phyloP scores from a whole-genome alignment of 2,113 vertebrate species.

The Grammomys dolichurus region DNA sequence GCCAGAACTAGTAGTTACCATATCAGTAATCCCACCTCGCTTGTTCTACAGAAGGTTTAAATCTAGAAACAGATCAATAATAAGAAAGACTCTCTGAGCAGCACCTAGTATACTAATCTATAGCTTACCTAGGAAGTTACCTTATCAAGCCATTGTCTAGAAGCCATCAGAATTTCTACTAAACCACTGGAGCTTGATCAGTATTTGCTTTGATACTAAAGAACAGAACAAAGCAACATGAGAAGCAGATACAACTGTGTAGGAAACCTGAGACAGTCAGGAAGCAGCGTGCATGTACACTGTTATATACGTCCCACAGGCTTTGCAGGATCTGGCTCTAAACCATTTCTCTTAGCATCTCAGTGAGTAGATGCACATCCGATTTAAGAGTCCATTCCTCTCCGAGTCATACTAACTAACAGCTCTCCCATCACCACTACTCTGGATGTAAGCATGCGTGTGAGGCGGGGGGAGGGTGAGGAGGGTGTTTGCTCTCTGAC shows the following conservation, averaged over 20 bases:
- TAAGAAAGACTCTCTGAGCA: neutral
- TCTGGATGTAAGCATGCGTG: neutral
- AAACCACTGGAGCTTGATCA: neutral
- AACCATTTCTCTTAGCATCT: neutral
- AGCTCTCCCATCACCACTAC: neutral
- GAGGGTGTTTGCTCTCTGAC: neutral
- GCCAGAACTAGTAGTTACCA: neutral
- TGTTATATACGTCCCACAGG: neutral
- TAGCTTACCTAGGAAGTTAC: neutral
- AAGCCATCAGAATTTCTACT: conserved; percentile 17
- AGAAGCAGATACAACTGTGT: neutral
- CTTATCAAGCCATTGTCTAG: neutral
- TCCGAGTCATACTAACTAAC: neutral
- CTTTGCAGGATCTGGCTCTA: neutral
- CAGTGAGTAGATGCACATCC: neutral
- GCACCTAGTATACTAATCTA: neutral
- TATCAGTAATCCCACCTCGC: neutral
- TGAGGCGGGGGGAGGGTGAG: neutral
- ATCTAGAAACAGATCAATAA: neutral
- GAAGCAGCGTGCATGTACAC: neutral
- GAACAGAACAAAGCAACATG: neutral
- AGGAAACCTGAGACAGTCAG: neutral
- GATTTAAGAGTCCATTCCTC: neutral
- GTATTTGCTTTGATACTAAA: neutral
- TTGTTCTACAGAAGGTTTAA: neutral